phyloP scores from a whole-genome alignment of 2,113 vertebrate species.

The Bathybates hornii region DNA sequence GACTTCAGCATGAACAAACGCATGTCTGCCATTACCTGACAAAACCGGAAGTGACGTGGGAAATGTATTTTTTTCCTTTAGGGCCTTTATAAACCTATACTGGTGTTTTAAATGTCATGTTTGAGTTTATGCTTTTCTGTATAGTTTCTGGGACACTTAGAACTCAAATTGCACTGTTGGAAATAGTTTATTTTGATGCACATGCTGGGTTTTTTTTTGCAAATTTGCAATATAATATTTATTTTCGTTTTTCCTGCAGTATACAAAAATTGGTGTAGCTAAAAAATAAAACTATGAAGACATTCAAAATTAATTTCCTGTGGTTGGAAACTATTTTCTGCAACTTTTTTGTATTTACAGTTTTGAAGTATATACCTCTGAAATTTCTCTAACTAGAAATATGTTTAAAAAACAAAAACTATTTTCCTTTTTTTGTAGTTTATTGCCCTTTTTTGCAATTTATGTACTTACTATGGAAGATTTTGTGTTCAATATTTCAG shows the following conservation, averaged over 20 bases:
- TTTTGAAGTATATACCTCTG: neutral
- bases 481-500: neutral
- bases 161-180: neutral
- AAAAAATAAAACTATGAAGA: neutral
- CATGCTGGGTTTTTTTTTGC: rapidly evolving
- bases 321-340: neutral
- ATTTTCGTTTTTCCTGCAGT: neutral
- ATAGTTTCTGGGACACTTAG: neutral
- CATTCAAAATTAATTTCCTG: neutral
- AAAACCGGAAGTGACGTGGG: neutral
- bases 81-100: neutral
- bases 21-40: neutral
- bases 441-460: neutral
- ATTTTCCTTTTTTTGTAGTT: neutral
- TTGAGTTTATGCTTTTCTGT: neutral
- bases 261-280: neutral
- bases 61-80: neutral
- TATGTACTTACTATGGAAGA: neutral
- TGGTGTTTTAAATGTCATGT: neutral
- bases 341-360: neutral
- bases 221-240: neutral
- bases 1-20: neutral
- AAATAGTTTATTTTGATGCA: neutral
- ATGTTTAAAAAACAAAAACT: neutral
- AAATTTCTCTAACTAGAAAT: neutral